Conservation (phyloP, 1,140 invertebrate genomes). For the Cylas formicarius region DNA sequence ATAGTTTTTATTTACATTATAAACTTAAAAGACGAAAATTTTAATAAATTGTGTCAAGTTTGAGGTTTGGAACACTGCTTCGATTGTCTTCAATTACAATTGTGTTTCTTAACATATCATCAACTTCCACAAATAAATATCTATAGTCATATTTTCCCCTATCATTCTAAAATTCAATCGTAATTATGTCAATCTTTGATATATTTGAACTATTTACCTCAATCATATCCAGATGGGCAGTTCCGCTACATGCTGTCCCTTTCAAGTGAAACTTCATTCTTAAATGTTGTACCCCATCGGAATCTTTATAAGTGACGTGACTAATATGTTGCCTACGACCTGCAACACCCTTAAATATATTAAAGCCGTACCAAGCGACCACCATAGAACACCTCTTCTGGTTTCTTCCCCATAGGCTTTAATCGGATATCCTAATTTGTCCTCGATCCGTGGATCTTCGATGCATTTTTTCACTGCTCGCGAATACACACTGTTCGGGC, state of each 20-base stretch:
- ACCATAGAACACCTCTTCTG: constrained; percentile 46
- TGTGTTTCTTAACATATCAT: constrained; percentile 62
- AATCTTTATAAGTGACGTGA: constrained; percentile 60
- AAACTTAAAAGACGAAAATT: no score
- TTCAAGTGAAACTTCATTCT: constrained; percentile 86
- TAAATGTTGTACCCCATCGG: constrained; percentile 69
- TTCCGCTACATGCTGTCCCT: constrained; percentile 69
- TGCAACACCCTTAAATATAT: constrained; percentile 2
- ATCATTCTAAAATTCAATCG: constrained; percentile 57
- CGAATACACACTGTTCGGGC: constrained; percentile 76
- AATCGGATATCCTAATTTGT: constrained; percentile 76
- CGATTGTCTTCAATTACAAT: constrained; percentile 72
- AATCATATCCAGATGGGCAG: constrained; percentile 77
- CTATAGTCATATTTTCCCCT: constrained; percentile 70
- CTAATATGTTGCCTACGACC: constrained; percentile 64
- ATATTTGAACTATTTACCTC: constrained; percentile 51
- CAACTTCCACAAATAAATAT: constrained; percentile 76
- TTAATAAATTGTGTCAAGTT: no score
- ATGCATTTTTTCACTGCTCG: constrained; percentile 68
- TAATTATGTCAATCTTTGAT: constrained; percentile 10
- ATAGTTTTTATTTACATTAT: no score
- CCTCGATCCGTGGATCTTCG: constrained; percentile 57
- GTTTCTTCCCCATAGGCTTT: constrained; percentile 82
- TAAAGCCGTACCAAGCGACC: neutral
- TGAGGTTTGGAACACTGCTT: no score